Evolutionary conservation across 2,113 vertebrate genomes (phyloP), one percentile per base, ranked within the genome.

Genomic region (Chaetops frenatus): DNA sequence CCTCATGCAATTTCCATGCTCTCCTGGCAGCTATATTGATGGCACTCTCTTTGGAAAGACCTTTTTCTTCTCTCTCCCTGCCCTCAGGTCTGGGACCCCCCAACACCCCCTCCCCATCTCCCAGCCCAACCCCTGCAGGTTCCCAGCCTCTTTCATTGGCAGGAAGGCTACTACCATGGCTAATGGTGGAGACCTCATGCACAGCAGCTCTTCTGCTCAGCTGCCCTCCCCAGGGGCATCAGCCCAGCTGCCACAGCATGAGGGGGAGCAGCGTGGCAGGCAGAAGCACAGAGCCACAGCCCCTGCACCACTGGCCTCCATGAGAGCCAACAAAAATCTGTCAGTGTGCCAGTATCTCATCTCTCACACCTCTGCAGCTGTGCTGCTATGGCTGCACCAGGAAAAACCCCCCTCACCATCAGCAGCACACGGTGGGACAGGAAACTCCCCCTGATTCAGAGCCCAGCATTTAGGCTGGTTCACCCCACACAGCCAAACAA

Each of bases 271-370:
- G 27, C 17, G 16, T 0, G 3, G 58, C 12, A 50, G n/a, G 67
- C 38, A 62, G 25, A 38, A 28, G 40, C 60, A 29, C 57, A 61
- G 83, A 86, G 20, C 31, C 58, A 38, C 3, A 4, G 36, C 6
- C 69, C 28, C n/a, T 10, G 15, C 3, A 6, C 72, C 65, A 12
- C 0, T 0, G 35, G 79, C 9, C 3, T 31, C 0, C 35, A 81
- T 50, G 42, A 42, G 2, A 86, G 45, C 18, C 57, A 86, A 79
- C 15, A 51, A 53, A 87, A 67, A 15, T 8, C 11, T 58, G 51
- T 7, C 47, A 22, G 23, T 6, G 25, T 51, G 62, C 35, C 60
- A 14, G 42, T 6, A 17, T 36, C 53, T 81, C 2, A 0, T 13
- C 45, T 86, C 64, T 22, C 1, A 1, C 2, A 8, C 1, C 3